Evolutionary conservation across 2,113 vertebrate genomes (phyloP), one percentile per base, ranked within the genome.

Genomic region (Zingel zingel): DNA sequence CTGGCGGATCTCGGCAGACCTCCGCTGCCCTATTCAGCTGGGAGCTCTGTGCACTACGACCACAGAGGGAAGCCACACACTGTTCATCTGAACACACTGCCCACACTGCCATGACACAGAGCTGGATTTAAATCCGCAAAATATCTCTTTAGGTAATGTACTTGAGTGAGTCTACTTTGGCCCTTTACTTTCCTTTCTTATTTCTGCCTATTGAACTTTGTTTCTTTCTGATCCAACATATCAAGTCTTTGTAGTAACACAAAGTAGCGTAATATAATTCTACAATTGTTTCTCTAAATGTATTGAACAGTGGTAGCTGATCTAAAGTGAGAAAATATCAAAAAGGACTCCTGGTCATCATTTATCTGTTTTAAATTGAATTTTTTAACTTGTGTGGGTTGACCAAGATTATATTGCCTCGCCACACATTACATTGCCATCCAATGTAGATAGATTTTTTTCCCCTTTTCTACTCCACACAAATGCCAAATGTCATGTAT

Each of bases 401-500:
- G 6, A 30, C 39, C 8, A 45, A 21, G 9, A 51, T 12, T 56
- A 33, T 33, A 30, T 23, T 11, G 14, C 25, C 23, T 48, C 16
- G 19, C 14, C 15, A 21, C 16, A 59, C n/a, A 36, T 63, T 23
- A 36, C 23, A n/a, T 53, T 14, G 27, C 57, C 15, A 48, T 9
- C 12, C 4, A 45, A 3, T 11, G 4, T 5, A 2, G 3, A 48
- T 25, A 13, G 16, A 27, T 54, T 23, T 57, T 19, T 10, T 9
- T 0, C 2, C 10, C 21, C 14, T 5, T 63, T 63, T 47, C 43
- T 51, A 9, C n/a, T 71, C 2, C 2, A 39, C 10, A 39, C 50
- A 86, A 77, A 77, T 77, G 50, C 1, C 83, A 87, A 25, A 23
- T 53, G 77, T 58, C 12, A 43, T 84, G 30, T 68, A n/a, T n/a